Conservation (phyloP, 2,888 invertebrate species). For the Drosophila meridiana region DNA sequence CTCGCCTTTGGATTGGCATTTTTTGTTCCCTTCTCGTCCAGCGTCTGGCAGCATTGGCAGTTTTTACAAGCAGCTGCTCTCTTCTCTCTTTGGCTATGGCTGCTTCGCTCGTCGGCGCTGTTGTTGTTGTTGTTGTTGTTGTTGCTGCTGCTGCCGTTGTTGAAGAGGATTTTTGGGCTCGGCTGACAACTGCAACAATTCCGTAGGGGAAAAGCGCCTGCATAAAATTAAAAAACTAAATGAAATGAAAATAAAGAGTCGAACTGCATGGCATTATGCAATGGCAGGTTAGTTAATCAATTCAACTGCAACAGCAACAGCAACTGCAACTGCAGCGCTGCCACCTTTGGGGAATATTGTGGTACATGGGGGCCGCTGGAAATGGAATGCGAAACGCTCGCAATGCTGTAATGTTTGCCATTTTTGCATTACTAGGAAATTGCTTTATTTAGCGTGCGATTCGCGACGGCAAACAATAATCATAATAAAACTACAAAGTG, state of each 20-base stretch:
- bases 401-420: conserved; percentile 60
- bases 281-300: conserved; percentile 72
- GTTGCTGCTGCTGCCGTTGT: conserved; percentile 24
- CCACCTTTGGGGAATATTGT: conserved; percentile 60
- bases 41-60: conserved; percentile 34
- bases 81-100: conserved; percentile 28
- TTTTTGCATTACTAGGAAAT: conserved; percentile 64
- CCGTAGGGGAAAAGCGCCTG: conserved; percentile 63
- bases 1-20: conserved; percentile 70
- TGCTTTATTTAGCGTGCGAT: conserved; percentile 63
- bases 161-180: conserved; percentile 65
- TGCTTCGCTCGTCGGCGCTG: conserved; percentile 10
- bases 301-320: conserved; percentile 68
- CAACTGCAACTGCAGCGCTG: conserved; percentile 47
- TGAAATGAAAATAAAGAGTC: conserved; percentile 21
- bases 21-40: conserved; percentile 23
- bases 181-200: conserved; percentile 61
- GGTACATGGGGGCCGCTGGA: conserved; percentile 18
- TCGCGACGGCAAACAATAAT: conserved; percentile 36
- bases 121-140: conserved; percentile 23
- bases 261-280: conserved; percentile 58
- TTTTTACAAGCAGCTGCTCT: conserved; percentile 37
- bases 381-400: conserved; percentile 42
- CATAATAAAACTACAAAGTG: conserved; percentile 3
- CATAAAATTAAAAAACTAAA: conserved; percentile 63